A percentile compares a stretch with the other conserved stretches of the same genome.
These are phyloP conservation scores for Ophiothrix spiculata DNA, from an alignment of 35 echinoderm and acorn worm species.

Conservation along the genomic window DNA sequence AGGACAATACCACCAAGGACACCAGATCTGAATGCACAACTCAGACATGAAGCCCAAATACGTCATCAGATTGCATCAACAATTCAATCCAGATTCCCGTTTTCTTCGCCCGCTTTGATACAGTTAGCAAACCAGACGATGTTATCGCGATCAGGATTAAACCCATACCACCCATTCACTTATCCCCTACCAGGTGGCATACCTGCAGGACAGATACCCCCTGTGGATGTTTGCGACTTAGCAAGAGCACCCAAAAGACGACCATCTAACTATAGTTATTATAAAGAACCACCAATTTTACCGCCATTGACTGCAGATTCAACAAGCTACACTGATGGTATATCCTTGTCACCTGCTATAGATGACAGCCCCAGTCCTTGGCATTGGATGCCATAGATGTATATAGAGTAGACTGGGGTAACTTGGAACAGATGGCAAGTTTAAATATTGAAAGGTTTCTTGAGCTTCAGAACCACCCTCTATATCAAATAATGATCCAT, in stretches of 20 bases:
- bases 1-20: neutral
- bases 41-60: neutral
- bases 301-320: neutral
- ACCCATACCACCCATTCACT: neutral
- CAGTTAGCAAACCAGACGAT: neutral
- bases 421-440: no score
- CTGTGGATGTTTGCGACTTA: neutral
- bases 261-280: neutral
- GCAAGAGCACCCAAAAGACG: neutral
- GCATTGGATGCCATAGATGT: slow-evolving; percentile 13
- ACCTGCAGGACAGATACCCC: no score
- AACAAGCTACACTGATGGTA: neutral
- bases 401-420: no score
- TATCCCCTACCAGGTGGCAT: neutral
- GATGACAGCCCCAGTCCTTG: slow-evolving; percentile 1
- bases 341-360: neutral
- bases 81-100: neutral
- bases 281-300: neutral
- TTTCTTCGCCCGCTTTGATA: neutral
- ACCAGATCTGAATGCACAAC: neutral
- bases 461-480: no score
- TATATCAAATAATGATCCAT: no score
- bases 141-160: neutral
- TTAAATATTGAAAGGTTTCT: no score
- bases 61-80: neutral